Conservation (phyloP, 1,140 invertebrate genomes). For the Berghia stephanieae region DNA sequence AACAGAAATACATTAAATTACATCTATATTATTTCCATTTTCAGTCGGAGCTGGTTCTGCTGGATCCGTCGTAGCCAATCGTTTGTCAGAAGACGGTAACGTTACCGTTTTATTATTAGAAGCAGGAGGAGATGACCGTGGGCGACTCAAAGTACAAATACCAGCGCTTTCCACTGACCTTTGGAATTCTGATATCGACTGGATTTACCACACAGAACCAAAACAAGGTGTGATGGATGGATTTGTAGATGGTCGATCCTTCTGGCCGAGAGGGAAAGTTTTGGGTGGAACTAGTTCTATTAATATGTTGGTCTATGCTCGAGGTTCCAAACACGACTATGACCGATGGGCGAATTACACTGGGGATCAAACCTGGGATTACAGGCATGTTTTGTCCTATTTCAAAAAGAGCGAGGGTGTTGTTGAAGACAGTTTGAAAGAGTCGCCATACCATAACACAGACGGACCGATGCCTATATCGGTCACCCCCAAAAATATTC, state of each 20-base stretch:
- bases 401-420: constrained; percentile 81
- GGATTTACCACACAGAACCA: not conserved
- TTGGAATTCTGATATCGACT: not conserved
- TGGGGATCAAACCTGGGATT: constrained; percentile 91
- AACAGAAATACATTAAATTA: no score
- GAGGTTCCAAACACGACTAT: constrained; percentile 91
- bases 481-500: not conserved
- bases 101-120: constrained; percentile 27
- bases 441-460: not conserved
- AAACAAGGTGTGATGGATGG: not conserved
- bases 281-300: constrained; percentile 31
- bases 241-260: not conserved
- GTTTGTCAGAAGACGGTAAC: constrained; percentile 31
- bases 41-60: constrained; percentile 37
- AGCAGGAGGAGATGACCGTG: constrained; percentile 30
- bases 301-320: constrained; percentile 41
- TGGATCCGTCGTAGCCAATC: constrained; percentile 32
- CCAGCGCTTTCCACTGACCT: not conserved
- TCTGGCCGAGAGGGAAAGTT: constrained; percentile 21
- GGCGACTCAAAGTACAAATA: not conserved
- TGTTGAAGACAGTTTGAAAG: constrained; percentile 70
- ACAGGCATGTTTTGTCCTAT: constrained; percentile 83
- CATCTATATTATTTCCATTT: not conserved
- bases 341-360: constrained; percentile 83
- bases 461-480: not conserved